Evolutionary conservation across 2,797 vertebrate species (phyloP).

Genomic region (Coccyzus lansbergi): DNA sequence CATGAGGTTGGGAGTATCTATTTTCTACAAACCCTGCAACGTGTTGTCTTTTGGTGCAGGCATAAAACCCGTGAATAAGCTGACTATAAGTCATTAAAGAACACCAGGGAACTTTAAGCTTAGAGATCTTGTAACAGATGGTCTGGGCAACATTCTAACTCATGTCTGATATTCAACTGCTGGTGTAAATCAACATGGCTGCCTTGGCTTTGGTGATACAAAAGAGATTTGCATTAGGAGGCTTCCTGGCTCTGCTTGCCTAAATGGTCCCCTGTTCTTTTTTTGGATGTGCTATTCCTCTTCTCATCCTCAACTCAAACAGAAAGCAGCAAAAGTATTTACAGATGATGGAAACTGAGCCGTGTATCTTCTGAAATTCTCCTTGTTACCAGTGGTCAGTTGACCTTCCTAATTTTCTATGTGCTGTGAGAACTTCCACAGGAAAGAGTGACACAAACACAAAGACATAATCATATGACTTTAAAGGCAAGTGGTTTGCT

Average conservation of each 20-base stretch:
- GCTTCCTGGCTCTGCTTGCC: background rate
- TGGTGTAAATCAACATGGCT: background rate
- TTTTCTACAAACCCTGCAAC: background rate
- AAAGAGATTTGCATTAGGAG: background rate
- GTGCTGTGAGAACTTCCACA: background rate
- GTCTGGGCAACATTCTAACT: conserved; percentile 11
- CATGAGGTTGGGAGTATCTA: background rate
- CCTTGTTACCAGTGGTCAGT: background rate
- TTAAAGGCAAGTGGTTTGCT: conserved; percentile 15
- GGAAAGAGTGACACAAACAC: background rate
- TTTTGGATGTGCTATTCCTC: background rate
- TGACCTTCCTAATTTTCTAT: background rate
- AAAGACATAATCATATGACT: background rate
- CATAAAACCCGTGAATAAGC: background rate
- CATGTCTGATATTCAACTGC: background rate
- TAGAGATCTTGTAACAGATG: background rate
- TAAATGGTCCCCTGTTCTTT: background rate
- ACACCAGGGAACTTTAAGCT: background rate
- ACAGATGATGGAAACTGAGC: background rate
- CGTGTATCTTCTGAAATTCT: background rate
- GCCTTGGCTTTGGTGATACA: background rate
- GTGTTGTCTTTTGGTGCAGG: background rate
- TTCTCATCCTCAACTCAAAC: background rate
- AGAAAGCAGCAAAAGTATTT: background rate
- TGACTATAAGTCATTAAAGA: conserved; percentile 40